Conservation (phyloP, 2,797 vertebrate species). For the Podargus strigoides region DNA sequence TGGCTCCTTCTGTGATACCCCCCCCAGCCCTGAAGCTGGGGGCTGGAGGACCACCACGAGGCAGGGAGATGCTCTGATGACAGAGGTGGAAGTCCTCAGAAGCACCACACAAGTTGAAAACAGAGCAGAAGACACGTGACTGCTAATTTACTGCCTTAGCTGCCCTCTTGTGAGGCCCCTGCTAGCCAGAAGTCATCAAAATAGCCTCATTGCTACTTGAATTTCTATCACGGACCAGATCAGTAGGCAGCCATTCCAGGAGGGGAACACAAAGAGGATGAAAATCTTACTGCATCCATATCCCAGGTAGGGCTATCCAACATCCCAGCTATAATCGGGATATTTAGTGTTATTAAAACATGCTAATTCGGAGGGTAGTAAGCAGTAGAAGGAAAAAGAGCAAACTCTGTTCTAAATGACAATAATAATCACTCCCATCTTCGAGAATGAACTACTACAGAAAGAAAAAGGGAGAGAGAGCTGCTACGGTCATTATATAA, state of each 20-base stretch:
- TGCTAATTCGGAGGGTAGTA: neutral
- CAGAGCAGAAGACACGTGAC: neutral
- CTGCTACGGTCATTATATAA: constrained; percentile 10
- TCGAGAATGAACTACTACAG: neutral
- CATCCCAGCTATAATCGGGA: neutral
- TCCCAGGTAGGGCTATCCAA: neutral
- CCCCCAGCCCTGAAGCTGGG: neutral
- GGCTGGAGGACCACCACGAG: neutral
- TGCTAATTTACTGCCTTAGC: neutral
- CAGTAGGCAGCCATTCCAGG: neutral
- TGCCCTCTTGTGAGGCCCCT: neutral
- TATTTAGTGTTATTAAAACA: neutral
- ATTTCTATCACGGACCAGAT: neutral
- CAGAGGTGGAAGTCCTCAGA: neutral
- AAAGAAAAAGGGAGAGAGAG: constrained; percentile 39
- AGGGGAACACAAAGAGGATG: neutral
- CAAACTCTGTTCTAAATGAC: neutral
- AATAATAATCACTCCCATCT: neutral
- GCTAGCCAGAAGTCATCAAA: neutral
- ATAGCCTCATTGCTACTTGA: neutral
- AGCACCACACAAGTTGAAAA: neutral
- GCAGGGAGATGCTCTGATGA: neutral
- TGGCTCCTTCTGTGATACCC: neutral
- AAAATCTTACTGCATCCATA: neutral
- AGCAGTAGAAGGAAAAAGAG: neutral